Conservation (phyloP, 2,113 vertebrate genomes). For the Riparia riparia region DNA sequence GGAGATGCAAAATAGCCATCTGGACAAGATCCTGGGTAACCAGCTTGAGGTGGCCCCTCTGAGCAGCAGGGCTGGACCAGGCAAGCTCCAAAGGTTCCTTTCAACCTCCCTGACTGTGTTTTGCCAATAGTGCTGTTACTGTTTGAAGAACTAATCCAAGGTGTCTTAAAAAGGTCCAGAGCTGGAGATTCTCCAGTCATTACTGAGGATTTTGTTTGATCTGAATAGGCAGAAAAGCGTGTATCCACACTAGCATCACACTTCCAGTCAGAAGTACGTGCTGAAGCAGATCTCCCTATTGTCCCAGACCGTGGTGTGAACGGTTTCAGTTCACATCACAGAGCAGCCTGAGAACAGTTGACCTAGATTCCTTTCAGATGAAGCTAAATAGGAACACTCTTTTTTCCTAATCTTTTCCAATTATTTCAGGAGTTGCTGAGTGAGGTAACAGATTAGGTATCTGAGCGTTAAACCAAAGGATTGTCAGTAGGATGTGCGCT, state of each 20-base stretch:
- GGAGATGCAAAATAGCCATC: not conserved
- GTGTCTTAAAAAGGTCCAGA: not conserved
- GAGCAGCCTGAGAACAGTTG: not conserved
- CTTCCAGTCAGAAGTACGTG: not conserved
- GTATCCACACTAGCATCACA: not conserved
- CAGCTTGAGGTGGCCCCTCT: not conserved
- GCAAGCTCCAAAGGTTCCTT: not conserved
- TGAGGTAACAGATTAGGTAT: not conserved
- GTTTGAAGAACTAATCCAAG: not conserved
- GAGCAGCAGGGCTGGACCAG: not conserved
- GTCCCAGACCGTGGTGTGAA: not conserved
- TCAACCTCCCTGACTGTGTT: not conserved
- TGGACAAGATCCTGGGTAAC: not conserved
- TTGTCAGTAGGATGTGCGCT: not conserved
- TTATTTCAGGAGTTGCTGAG: slow-evolving; percentile 20
- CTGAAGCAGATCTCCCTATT: not conserved
- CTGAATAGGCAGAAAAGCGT: not conserved
- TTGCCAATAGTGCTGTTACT: not conserved
- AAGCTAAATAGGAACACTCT: slow-evolving; percentile 3
- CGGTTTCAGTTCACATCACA: not conserved
- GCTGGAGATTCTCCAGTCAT: not conserved
- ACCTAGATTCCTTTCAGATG: slow-evolving; percentile 45
- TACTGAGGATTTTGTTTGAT: not conserved
- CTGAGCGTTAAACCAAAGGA: not conserved
- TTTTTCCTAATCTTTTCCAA: slow-evolving; percentile 3